Base-by-base conservation (phyloP, 2,113 vertebrate species). In the Rattus norvegicus region DNA sequence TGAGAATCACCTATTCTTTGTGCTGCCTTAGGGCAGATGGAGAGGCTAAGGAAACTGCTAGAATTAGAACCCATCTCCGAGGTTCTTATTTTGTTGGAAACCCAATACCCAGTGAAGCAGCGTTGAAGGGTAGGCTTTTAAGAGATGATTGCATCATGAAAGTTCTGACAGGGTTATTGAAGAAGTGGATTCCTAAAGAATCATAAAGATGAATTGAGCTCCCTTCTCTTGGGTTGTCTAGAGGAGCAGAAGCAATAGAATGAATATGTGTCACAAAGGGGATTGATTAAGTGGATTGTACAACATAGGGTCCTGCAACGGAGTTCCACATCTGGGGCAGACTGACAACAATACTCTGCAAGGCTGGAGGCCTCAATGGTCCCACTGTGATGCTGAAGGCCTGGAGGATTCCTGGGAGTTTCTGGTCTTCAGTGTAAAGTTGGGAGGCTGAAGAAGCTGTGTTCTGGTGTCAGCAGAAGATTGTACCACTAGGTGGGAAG, bases 1-100 rank as follows among this genome's bases (percentile, higher is more conserved):
- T 54, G 77, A 85, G 22, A 70, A 2, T 19, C 0, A 13, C 5
- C 24, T 19, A 0, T 1, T 0, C 7, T 30, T 30, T 56, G 30
- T 28, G 20, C 6, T 28, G 19, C 33, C 52, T 65, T 59, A 12
- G 24, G 52, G 69, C 49, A 70, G 24, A 30, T 22, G 14, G 8
- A 13, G 67, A 5, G 3, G 49, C 28, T 4, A 5, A 70, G 47
- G 83, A 90, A 94, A 76, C 24, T 9, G 33, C 59, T 28, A 30
- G 17, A 54, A 8, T 47, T 33, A 24, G 67, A 73, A 47, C 16
- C 11, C 70, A 3, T 61, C 67, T 81, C 39, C 54, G 19, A 84
- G 54, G 26, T 49, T 83, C 65, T 26, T 72, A 24, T 10, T 14
- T 70, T 92, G 80, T 28, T n/a, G 7, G 54, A 85, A 26, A 61